Evolutionary conservation across 2,113 vertebrate genomes (phyloP).

Genomic region (Sinocyclocheilus rhinocerous): DNA sequence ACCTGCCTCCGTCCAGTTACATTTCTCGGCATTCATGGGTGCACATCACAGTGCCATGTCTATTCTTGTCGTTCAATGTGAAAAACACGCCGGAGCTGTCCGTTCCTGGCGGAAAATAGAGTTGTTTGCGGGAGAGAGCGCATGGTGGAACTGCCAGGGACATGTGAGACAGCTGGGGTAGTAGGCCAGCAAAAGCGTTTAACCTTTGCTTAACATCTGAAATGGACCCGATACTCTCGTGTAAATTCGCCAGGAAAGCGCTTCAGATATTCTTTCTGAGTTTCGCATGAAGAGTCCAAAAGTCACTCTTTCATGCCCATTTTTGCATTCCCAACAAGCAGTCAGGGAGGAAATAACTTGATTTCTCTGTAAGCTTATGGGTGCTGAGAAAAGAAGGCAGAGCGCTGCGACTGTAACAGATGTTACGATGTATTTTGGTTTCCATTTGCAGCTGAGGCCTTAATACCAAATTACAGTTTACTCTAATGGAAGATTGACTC

Average conservation of each 20-base stretch:
- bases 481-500: conserved; percentile 57
- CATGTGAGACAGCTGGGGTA: neutral
- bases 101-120: conserved; percentile 16
- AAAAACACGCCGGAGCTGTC: neutral
- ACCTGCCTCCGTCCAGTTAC: conserved; percentile 63
- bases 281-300: neutral
- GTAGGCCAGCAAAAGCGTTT: conserved; percentile 1
- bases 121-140: neutral
- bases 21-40: neutral
- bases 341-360: conserved; percentile 15
- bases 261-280: conserved; percentile 12
- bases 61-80: neutral
- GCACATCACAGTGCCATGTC: neutral
- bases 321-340: conserved; percentile 26
- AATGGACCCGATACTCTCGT: conserved; percentile 10
- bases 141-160: neutral
- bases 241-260: neutral
- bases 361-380: conserved; percentile 24
- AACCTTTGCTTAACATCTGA: conserved; percentile 20
- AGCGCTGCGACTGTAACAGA: conserved; percentile 65
- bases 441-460: conserved; percentile 50
- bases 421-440: conserved; percentile 67
- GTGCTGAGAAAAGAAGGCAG: conserved; percentile 42
- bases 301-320: neutral
- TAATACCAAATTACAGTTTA: conserved; percentile 58